Conservation (phyloP, 2,113 vertebrate species). For the Tauraco erythrolophus region DNA sequence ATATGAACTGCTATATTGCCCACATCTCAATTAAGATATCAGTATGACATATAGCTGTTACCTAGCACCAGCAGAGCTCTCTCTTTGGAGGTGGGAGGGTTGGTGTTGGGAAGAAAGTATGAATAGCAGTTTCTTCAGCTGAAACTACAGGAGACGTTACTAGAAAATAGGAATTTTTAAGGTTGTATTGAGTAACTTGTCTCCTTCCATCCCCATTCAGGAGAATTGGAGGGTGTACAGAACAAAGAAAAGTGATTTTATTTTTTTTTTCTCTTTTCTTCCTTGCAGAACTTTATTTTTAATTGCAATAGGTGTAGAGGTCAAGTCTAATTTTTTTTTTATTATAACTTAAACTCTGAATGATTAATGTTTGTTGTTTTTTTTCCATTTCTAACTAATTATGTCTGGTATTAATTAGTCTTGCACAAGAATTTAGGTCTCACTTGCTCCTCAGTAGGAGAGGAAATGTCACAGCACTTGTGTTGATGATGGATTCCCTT, state of each 20-base stretch:
- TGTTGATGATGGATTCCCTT: neutral
- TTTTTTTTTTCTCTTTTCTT: neutral
- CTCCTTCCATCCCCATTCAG: neutral
- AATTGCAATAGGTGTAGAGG: neutral
- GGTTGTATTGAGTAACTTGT: neutral
- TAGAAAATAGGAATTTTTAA: neutral
- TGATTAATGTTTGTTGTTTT: neutral
- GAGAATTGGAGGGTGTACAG: neutral
- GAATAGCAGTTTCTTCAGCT: neutral
- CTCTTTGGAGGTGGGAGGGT: neutral
- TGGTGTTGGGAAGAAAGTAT: neutral
- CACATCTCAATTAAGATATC: neutral
- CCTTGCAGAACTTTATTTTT: neutral
- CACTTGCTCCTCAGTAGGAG: neutral
- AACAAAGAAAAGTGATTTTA: neutral
- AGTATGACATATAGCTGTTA: neutral
- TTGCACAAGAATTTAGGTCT: neutral
- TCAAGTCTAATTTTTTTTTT: neutral
- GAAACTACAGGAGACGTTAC: neutral
- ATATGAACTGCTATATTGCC: neutral
- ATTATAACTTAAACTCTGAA: neutral
- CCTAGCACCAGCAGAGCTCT: neutral
- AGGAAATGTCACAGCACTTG: neutral
- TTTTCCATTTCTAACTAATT: neutral
- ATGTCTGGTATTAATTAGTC: neutral